phyloP scores from a whole-genome alignment of 2,113 vertebrate species.

The Bufo gargarizans region DNA sequence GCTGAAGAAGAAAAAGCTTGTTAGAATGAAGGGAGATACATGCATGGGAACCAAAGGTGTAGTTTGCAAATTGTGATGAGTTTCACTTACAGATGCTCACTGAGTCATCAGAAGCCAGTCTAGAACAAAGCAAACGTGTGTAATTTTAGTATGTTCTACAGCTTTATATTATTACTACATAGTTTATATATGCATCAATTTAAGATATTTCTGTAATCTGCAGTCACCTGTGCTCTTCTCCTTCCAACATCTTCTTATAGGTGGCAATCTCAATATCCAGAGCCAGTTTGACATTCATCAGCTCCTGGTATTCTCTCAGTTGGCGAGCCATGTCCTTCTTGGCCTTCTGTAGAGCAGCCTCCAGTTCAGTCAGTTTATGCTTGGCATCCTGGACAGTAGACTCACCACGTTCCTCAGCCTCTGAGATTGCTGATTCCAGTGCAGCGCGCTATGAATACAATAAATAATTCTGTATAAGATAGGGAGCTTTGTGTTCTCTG shows the following conservation, averaged over 20 bases:
- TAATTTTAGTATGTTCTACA: not conserved
- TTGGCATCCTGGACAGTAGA: constrained; percentile 62
- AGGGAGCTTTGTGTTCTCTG: not conserved
- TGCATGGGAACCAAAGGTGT: not conserved
- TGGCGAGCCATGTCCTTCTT: constrained; percentile 67
- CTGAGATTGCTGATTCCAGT: constrained; percentile 57
- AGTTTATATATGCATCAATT: not conserved
- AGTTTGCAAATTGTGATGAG: not conserved
- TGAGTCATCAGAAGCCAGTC: constrained; percentile 16
- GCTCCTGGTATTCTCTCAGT: constrained; percentile 69
- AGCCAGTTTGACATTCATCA: constrained; percentile 68
- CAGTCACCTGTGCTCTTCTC: constrained; percentile 72
- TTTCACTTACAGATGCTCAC: constrained; percentile 44
- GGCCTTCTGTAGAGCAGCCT: constrained; percentile 63
- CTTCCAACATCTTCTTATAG: constrained; percentile 72
- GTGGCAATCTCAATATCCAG: constrained; percentile 76
- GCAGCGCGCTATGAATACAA: constrained; percentile 60
- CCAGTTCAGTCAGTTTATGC: constrained; percentile 66
- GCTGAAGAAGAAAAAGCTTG: not conserved
- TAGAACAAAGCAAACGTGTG: not conserved
- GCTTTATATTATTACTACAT: not conserved
- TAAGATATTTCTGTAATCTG: not conserved
- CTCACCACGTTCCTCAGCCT: constrained; percentile 67
- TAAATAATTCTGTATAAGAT: not conserved
- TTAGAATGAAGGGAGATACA: not conserved